Evolutionary conservation across 2,888 invertebrate species (phyloP).

Genomic region (Tiliacea aurago): DNA sequence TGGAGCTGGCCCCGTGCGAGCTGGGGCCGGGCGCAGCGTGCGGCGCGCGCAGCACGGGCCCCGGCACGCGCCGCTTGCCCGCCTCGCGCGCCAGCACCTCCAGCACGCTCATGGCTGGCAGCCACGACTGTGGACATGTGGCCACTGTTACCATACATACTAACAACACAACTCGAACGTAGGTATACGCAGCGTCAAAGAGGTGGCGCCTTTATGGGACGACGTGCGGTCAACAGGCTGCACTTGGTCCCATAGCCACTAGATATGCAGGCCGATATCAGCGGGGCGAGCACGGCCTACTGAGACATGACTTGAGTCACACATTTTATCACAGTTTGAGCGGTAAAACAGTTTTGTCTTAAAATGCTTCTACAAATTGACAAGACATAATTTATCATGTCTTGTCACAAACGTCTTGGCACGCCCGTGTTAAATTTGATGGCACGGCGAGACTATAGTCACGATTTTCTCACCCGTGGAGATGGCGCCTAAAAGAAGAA

Average conservation of each 20-base stretch:
- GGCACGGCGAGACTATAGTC: too few relatives aligned
- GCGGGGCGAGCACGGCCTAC: too few relatives aligned
- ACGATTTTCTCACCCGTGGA: too few relatives aligned
- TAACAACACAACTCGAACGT: neutral
- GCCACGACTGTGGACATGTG: slow-evolving; percentile 92
- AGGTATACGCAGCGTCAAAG: neutral
- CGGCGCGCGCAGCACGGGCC: slow-evolving; percentile 90
- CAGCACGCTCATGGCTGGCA: slow-evolving; percentile 96
- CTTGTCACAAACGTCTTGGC: too few relatives aligned
- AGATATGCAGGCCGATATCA: neutral
- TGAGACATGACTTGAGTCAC: too few relatives aligned
- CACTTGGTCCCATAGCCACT: too few relatives aligned
- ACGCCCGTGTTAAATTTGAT: too few relatives aligned
- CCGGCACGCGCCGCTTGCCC: slow-evolving; percentile 94
- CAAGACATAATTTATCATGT: too few relatives aligned
- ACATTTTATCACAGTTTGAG: too few relatives aligned
- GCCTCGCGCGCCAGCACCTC: slow-evolving; percentile 95
- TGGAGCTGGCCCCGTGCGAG: slow-evolving; percentile 12
- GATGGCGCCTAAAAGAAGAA: too few relatives aligned
- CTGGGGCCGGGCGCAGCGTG: slow-evolving; percentile 48
- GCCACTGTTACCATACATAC: neutral
- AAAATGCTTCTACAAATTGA: too few relatives aligned
- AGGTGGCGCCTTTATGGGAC: neutral
- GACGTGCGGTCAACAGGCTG: neutral
- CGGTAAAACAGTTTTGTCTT: too few relatives aligned